These are phyloP conservation scores for Tuta absoluta DNA, from an alignment of 2,888 invertebrate species.

Conservation along the genomic window DNA sequence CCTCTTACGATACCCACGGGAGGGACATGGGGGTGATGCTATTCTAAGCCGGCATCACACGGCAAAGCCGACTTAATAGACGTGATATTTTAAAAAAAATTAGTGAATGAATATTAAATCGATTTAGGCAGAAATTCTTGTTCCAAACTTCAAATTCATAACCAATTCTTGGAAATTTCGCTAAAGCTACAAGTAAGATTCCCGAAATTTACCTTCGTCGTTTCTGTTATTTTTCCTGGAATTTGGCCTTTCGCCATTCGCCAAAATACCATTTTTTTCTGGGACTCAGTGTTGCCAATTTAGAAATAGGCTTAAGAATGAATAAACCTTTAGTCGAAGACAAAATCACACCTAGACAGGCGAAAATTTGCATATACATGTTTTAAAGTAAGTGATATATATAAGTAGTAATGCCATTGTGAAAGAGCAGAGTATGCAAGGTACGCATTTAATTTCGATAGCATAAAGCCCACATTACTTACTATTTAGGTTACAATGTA, in stretches of 20 bases:
- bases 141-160: conserved; percentile 16
- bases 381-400: no score
- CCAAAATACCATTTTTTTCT: background rate
- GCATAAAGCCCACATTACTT: no score
- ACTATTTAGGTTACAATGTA: no score
- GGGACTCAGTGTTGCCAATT: background rate
- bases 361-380: no score
- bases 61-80: background rate
- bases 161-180: conserved; percentile 16
- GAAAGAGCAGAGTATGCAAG: no score
- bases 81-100: background rate
- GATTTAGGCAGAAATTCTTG: background rate
- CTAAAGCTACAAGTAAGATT: conserved; percentile 25
- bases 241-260: background rate
- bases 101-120: background rate
- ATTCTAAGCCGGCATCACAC: no score
- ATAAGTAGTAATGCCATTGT: no score
- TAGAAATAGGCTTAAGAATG: background rate
- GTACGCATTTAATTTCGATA: no score
- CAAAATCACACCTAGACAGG: no score
- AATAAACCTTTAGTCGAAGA: no score
- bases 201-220: background rate
- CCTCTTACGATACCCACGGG: no score
- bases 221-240: conserved; percentile 7
- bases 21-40: no score